Base-by-base conservation (phyloP, 2,797 vertebrate species). In the Sebastes nivosus region DNA sequence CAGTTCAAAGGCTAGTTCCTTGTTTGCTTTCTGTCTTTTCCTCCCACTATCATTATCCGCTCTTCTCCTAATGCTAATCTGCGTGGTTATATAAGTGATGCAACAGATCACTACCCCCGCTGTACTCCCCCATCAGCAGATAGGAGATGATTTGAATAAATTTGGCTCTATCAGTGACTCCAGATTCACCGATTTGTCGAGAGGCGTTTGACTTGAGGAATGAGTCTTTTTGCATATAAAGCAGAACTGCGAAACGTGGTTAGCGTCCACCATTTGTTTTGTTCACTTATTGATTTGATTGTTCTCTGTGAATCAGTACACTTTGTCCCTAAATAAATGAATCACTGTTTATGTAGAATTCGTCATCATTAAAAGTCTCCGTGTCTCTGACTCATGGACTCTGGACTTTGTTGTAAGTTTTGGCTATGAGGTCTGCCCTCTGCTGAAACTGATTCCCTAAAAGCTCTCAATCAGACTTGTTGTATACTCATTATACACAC, bases 41-140 rank as follows among this genome's bases (percentile, higher is more conserved):
- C 38, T 18, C 71, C 57, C 32, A 27, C 67, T 65, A 38, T 84
- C 66, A 75, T 85, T 76, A 88, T 89, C 81, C 78, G 38, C 71
- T 68, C 52, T 3, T 70, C 42, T 79, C n/a, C 55, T 64, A 50
- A 16, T 25, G 34, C 81, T 91, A 89, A 92, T 91, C 89, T 89
- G 75, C 59, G 8, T 8, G 54, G 50, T 93, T 92, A 89, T 66
- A 13, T 87, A 95, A 94, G 59, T 38, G 30, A 70, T 67, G 38
- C 71, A 82, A 70, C 67, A 70, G 64, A 78, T 79, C 81, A 59
- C 61, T 80, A 65, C 22, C 18, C 14, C n/a, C 5, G 22, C 67
- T 81, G 13, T 24, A 30, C 84, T 65, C n/a, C 67, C 42, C 50
- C 52, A 42, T 60, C 42, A 75, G 36, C 75, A 76, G 58, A 72